A percentile compares a stretch with the other conserved stretches of the same genome.
Conservation (phyloP, 2,113 vertebrate genomes). For the Muscicapa adusta region DNA sequence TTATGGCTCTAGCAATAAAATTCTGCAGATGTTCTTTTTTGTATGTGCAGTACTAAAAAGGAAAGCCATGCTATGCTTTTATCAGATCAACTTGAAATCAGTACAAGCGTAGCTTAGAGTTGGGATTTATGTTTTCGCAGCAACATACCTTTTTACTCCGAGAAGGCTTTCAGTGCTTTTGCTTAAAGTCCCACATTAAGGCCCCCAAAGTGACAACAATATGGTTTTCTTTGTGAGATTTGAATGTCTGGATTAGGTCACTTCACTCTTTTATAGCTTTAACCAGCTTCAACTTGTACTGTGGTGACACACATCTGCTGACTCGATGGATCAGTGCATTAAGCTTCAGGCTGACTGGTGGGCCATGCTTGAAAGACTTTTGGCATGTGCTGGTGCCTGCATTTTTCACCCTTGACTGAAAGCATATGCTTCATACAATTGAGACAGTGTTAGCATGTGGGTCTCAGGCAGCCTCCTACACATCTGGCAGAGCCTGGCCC, state of each 20-base stretch:
- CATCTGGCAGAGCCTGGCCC: slow-evolving; percentile 93
- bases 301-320: slow-evolving; percentile 94
- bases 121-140: slow-evolving; percentile 22
- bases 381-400: slow-evolving; percentile 93
- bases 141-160: neutral
- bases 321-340: slow-evolving; percentile 82
- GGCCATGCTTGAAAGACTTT: slow-evolving; percentile 94
- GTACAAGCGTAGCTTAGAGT: slow-evolving; percentile 18
- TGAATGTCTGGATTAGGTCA: slow-evolving; percentile 84
- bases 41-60: slow-evolving; percentile 27
- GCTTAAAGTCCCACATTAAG: slow-evolving; percentile 48
- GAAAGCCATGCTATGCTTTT: slow-evolving; percentile 52
- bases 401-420: slow-evolving; percentile 96
- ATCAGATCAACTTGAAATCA: slow-evolving; percentile 35
- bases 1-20: slow-evolving; percentile 56
- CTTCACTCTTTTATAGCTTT: slow-evolving; percentile 78
- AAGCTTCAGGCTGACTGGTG: slow-evolving; percentile 87
- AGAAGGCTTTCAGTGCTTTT: slow-evolving; percentile 44
- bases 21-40: slow-evolving; percentile 59
- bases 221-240: slow-evolving; percentile 66
- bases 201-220: slow-evolving; percentile 61
- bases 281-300: slow-evolving; percentile 92
- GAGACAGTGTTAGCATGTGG: slow-evolving; percentile 89
- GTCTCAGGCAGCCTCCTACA: slow-evolving; percentile 86
- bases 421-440: slow-evolving; percentile 94